These are phyloP conservation scores for Cydia fagiglandana DNA, from an alignment of 1,140 invertebrate genomes.

Conservation along the genomic window DNA sequence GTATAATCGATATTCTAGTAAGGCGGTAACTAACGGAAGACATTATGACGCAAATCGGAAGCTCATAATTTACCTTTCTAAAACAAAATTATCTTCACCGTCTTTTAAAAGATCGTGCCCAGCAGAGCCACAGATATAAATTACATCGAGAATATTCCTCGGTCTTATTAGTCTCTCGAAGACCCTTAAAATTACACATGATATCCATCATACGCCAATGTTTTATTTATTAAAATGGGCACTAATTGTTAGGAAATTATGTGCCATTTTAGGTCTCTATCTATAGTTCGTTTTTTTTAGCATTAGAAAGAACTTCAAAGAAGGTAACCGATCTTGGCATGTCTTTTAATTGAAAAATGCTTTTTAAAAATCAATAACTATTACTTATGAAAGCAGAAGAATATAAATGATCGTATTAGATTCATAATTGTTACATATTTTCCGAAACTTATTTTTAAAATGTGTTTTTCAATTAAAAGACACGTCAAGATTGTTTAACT, in stretches of 20 bases:
- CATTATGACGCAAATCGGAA: conserved; percentile 10
- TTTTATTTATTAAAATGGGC: neutral
- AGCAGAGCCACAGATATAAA: neutral
- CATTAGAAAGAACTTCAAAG: too few relatives aligned
- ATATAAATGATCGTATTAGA: too few relatives aligned
- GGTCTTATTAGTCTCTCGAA: neutral
- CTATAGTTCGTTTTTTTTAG: too few relatives aligned
- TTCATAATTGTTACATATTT: too few relatives aligned
- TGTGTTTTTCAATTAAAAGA: too few relatives aligned
- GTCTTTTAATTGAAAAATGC: too few relatives aligned
- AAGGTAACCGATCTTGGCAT: too few relatives aligned
- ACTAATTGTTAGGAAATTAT: too few relatives aligned
- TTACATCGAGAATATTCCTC: neutral
- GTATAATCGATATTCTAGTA: neutral
- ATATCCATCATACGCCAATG: neutral
- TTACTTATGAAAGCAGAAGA: too few relatives aligned
- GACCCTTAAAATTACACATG: neutral
- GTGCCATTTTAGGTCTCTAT: neutral
- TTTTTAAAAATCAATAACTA: too few relatives aligned
- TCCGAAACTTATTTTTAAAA: too few relatives aligned
- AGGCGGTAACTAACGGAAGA: conserved; percentile 17
- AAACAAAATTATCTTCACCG: neutral
- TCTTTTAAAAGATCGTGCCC: neutral
- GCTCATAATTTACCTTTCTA: conserved; percentile 7
- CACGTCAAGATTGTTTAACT: too few relatives aligned